Base-by-base conservation (phyloP, 2,888 invertebrate genomes). In the Hemicrepidius hirtus region DNA sequence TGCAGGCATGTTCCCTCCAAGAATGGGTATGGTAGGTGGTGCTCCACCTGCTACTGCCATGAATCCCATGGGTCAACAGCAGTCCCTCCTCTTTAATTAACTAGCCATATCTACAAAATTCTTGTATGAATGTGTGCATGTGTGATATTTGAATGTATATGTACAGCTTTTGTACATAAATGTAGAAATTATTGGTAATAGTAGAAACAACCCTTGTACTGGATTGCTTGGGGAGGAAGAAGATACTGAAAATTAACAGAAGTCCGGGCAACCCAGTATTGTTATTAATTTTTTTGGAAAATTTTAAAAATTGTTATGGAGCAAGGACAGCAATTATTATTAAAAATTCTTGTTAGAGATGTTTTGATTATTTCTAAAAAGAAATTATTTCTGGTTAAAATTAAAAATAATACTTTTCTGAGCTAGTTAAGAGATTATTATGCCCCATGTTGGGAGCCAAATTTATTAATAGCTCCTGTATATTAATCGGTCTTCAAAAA, bases 51-150 rank as follows among this genome's bases (percentile, higher is more conserved):
- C 83, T 18, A 44, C 71, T 13, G 21, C 41, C 9, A 69, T 74
- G 67, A 84, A 82, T 76, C 80, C 83, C 46, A 83, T 86, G 82
- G 84, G 84, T 35, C 82, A 79, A 67, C 83, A 84, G 50, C 84
- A 84, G 71, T 85, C 85, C 18, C 79, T 86, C 46, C 78, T 86
- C 75, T 86, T 86, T 78, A 85, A 86, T 73, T 83, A 79, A 76
- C 21, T 65, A 68, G 68, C 71, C 74, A 74, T 71, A 71, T 67
- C 41, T 41, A 46, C 24, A 55, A 72, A 72, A 32, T 67, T 49
- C 12, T 50, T 44, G 73, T 68, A 53, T 60, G 68, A 53, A 46
- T 73, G 73, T 21, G 16, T 40, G 32, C 46, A 35, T 72, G 68
- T 37, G 53, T 72, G 67, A 40, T 62, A 63, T 21, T 66, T 66